phyloP scores from a whole-genome alignment of 1,140 invertebrate genomes.

The Araneus ventricosus region DNA sequence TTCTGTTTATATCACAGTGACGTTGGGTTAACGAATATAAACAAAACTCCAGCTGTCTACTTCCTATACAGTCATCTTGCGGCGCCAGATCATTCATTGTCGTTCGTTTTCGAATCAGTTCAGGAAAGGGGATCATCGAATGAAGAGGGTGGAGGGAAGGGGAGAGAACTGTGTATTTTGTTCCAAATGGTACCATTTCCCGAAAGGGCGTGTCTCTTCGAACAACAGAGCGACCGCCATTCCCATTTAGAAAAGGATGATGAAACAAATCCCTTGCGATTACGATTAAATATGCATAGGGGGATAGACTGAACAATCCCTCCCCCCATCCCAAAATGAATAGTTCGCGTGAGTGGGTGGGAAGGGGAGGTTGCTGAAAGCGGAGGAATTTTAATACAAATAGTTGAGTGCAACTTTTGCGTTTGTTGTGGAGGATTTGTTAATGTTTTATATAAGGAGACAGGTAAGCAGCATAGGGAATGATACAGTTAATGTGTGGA shows the following conservation, averaged over 20 bases:
- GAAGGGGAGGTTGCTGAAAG: too few species aligned
- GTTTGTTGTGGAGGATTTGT: background rate
- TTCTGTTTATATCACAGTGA: too few species aligned
- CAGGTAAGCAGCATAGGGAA: too few species aligned
- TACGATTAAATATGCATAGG: background rate
- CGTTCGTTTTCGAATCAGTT: too few species aligned
- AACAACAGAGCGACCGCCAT: too few species aligned
- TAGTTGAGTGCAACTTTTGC: background rate
- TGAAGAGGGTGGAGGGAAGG: background rate
- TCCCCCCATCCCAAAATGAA: background rate
- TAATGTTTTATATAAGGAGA: background rate
- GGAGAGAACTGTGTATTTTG: background rate
- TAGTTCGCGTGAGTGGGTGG: background rate
- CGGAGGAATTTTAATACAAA: background rate
- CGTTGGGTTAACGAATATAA: too few species aligned
- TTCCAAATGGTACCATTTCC: background rate
- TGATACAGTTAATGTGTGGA: too few species aligned
- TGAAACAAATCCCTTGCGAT: background rate
- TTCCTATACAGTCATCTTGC: too few species aligned
- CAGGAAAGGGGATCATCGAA: background rate
- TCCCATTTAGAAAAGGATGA: background rate
- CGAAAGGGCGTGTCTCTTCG: background rate
- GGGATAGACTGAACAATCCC: background rate
- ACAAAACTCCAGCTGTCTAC: too few species aligned
- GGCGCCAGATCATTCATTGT: too few species aligned